Evolutionary conservation across 2,797 vertebrate species (phyloP), one percentile per base, ranked within the genome.

Genomic region (Myotis myotis): DNA sequence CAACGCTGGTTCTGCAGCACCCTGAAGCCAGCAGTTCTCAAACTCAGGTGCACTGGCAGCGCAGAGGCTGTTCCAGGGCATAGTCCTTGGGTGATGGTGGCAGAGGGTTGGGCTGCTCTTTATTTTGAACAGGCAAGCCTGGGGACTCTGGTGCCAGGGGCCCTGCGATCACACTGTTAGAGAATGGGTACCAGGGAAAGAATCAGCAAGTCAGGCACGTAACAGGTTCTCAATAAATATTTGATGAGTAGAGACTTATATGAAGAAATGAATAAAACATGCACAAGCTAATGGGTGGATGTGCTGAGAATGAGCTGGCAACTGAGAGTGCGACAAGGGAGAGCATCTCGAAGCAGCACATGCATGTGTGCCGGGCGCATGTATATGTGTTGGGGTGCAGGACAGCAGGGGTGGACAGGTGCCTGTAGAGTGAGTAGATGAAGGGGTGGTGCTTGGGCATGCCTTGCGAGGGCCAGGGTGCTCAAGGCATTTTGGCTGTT

Each of bases 291-390:
- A 11, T 1, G 49, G 75, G 1, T 8, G 30, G 2, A 3, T 2
- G 9, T 9, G 3, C 0, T 1, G 47, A 44, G 28, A 1, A 3
- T 7, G 25, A 25, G 17, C 8, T 8, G 10, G 10, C 17, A 13
- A 5, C 7, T 10, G 83, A 33, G 28, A 22, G 2, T 0, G 0
- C 2, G 7, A 28, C 0, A 7, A 33, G 28, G 53, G 51, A 60
- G 16, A 6, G 85, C 7, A 0, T 72, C 30, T 8, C 0, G 1
- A 15, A 11, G 51, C 20, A 22, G 25, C 0, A 80, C 19, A 1
- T 10, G 10, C 1, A 0, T 6, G 10, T 6, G 10, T 55, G 51
- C 64, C 0, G 0, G 44, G 30, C 0, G 0, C 10, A 0, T 15
- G n/a, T 1, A 6, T 11, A 9, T 6, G 3, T 16, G 10, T 8